Base-by-base conservation (phyloP, 2,888 invertebrate genomes). In the Lasioglossum villosulum region DNA sequence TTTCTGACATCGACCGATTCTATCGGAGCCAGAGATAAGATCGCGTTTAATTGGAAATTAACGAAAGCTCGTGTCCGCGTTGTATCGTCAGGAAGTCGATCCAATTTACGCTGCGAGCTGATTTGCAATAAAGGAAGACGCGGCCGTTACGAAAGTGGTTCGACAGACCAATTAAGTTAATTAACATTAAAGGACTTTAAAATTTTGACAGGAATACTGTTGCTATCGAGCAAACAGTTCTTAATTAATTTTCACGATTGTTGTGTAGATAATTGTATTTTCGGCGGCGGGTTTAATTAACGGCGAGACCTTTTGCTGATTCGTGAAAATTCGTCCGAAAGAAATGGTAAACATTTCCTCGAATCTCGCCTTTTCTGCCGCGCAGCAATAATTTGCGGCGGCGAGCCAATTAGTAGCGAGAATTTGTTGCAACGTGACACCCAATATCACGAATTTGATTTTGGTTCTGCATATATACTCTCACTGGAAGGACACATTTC, bases 101-200 rank as follows among this genome's bases (percentile, higher is more conserved):
- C 75, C 71, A 75, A 84, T 84, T 84, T 78, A 68, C 84, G 71
- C 19, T 37, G 48, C 52, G 14, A 70, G 63, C 30, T 37, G 42
- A 75, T 78, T 48, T 45, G 34, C 71, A 37, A 72, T 73, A 75
- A 86, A 81, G 73, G 78, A 75, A 86, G 56, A 52, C 75, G 72
- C 63, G 56, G 19, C 78, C 78, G 73, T n/a, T 74, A 63, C 30
- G 39, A 56, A 19, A 52, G 37, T 48, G n/a, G 42, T 6, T 8
- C n/a, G 59, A 8, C 56, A 27, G 42, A 79, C 80, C 81, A 90
- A 90, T 90, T 88, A 86, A 48, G 78, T 75, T 88, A 88, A 90
- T 90, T 83, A 88, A 90, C 66, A 78, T 89, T 78, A 59, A 70
- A 73, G 74, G 19, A 74, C 42, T 75, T 81, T 52, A 56, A 70